Evolutionary conservation across 2,888 invertebrate genomes (phyloP).

Genomic region (Nomada ruficornis): DNA sequence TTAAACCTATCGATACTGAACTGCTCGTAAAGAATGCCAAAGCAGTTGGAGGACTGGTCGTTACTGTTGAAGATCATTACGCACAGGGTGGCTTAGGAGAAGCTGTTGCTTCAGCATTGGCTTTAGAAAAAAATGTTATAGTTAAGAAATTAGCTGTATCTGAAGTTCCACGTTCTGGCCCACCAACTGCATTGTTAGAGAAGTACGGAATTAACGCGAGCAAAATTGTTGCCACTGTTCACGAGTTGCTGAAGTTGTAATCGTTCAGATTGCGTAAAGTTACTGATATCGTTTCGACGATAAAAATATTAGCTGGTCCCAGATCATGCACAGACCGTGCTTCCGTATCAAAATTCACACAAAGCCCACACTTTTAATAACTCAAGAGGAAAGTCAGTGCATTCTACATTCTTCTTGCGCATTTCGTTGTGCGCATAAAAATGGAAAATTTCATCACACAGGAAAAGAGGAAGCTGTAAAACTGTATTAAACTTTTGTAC

Average conservation of each 20-base stretch:
- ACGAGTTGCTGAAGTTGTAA: conserved; percentile 86
- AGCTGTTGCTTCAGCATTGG: conserved; percentile 94
- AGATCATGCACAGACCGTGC: neutral
- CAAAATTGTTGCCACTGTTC: conserved; percentile 90
- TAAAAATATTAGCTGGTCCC: conserved; percentile 1
- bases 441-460: conserved; percentile 8
- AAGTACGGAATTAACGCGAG: conserved; percentile 95
- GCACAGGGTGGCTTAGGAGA: conserved; percentile 98
- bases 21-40: conserved; percentile 91
- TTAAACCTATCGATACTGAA: conserved; percentile 96
- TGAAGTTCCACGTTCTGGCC: conserved; percentile 96
- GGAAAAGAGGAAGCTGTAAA: conserved; percentile 3
- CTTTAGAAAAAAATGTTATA: conserved; percentile 88
- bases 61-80: conserved; percentile 99
- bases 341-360: conserved; percentile 21
- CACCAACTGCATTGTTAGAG: conserved; percentile 93
- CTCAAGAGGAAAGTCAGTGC: conserved; percentile 19
- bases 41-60: conserved; percentile 91
- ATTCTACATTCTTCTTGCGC: conserved; percentile 41
- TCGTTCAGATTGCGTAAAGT: neutral
- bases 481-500: conserved; percentile 44
- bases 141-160: conserved; percentile 93
- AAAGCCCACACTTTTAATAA: conserved; percentile 26
- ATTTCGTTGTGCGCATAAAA: conserved; percentile 18
- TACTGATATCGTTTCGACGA: conserved; percentile 9